Evolutionary conservation across 2,888 invertebrate genomes (phyloP).

Genomic region (Epistrophe eligans): DNA sequence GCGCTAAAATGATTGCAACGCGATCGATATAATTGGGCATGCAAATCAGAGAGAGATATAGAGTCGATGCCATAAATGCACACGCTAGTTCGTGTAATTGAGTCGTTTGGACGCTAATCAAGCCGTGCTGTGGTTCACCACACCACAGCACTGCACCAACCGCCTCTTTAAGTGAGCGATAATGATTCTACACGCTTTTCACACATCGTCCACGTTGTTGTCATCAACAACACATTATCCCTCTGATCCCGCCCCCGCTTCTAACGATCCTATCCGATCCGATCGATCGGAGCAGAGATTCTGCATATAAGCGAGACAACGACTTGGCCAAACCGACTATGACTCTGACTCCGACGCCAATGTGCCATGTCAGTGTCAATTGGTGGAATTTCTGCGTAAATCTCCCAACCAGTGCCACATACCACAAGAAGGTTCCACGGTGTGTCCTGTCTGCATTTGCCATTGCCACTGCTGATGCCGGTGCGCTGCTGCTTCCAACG

Average conservation of each 20-base stretch:
- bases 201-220: slow-evolving; percentile 59
- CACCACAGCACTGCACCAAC: background rate
- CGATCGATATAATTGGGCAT: slow-evolving; percentile 74
- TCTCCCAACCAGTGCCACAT: slow-evolving; percentile 57
- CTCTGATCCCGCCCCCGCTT: slow-evolving; percentile 38
- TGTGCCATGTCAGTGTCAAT: slow-evolving; percentile 74
- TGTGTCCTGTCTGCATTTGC: slow-evolving; percentile 43
- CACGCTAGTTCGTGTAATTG: slow-evolving; percentile 69
- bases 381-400: slow-evolving; percentile 74
- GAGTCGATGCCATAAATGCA: slow-evolving; percentile 68
- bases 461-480: slow-evolving; percentile 1
- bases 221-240: slow-evolving; percentile 44
- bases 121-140: slow-evolving; percentile 36
- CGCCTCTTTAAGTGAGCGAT: slow-evolving; percentile 58
- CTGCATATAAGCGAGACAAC: slow-evolving; percentile 32
- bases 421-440: slow-evolving; percentile 30
- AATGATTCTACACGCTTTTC: slow-evolving; percentile 70
- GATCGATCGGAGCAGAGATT: slow-evolving; percentile 26
- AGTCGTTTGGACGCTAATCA: slow-evolving; percentile 73
- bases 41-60: slow-evolving; percentile 54
- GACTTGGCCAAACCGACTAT: background rate
- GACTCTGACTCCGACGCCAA: slow-evolving; percentile 43
- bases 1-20: slow-evolving; percentile 58
- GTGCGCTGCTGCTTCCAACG: slow-evolving; percentile 1
- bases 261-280: slow-evolving; percentile 34